A percentile compares a stretch with the other conserved stretches of the same genome.
phyloP scores from a whole-genome alignment of 2,113 vertebrate genomes.

The Taxidea taxus region DNA sequence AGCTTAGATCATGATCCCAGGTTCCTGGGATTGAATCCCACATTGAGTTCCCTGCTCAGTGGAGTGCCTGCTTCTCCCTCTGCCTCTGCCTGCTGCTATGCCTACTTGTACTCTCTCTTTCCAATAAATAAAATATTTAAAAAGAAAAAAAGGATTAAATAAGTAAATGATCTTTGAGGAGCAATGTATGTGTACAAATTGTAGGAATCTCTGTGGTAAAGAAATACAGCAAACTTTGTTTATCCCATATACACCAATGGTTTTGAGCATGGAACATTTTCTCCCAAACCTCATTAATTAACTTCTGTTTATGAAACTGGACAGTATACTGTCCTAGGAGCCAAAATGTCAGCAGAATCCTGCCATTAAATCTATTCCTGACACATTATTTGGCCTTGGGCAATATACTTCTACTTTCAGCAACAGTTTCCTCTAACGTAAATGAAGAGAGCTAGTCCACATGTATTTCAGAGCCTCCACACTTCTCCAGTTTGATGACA shows the following conservation, averaged over 20 bases:
- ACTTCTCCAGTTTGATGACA: background rate
- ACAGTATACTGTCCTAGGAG: background rate
- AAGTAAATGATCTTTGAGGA: background rate
- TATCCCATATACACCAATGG: rapidly evolving
- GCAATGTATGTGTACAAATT: background rate
- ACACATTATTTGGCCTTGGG: background rate
- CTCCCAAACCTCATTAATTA: background rate
- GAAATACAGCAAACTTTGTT: rapidly evolving
- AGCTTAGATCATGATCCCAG: too few relatives aligned
- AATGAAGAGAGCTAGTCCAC: background rate
- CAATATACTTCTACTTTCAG: background rate
- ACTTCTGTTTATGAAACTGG: background rate
- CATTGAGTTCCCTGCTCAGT: too few relatives aligned
- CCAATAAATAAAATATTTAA: background rate
- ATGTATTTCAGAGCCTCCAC: rapidly evolving
- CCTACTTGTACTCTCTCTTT: too few relatives aligned
- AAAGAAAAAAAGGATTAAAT: background rate
- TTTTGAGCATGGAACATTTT: background rate
- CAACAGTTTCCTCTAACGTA: background rate
- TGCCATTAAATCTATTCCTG: background rate
- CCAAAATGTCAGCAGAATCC: background rate
- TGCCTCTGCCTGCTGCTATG: too few relatives aligned
- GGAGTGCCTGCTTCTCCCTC: too few relatives aligned
- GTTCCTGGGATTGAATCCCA: too few relatives aligned
- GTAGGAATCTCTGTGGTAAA: background rate